Evolutionary conservation across 2,888 invertebrate species (phyloP).

Genomic region (Apamea epomidion): DNA sequence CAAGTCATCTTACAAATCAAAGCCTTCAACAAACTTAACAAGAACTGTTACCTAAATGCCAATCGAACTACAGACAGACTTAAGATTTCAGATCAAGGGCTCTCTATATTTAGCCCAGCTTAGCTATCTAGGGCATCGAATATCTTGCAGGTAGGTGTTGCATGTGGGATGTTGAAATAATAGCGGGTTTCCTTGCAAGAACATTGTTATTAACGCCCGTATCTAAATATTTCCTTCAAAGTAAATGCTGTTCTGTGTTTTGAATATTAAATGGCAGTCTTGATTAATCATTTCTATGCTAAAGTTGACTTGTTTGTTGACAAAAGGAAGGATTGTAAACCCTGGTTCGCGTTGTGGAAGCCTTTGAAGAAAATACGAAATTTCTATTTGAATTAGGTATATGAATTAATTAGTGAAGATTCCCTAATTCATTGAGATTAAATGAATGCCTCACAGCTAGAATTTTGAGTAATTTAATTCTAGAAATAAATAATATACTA

Average conservation of each 20-base stretch:
- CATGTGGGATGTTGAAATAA: conserved; percentile 73
- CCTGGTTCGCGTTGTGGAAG: neutral
- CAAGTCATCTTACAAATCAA: neutral
- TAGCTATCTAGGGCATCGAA: conserved; percentile 78
- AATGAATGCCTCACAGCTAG: neutral
- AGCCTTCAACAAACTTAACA: neutral
- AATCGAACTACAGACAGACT: conserved; percentile 39
- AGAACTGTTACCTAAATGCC: conserved; percentile 36
- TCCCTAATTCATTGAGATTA: neutral
- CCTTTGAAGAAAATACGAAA: conserved; percentile 9
- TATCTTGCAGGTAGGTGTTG: conserved; percentile 73
- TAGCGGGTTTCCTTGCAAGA: conserved; percentile 72
- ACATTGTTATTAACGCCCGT: conserved; percentile 31
- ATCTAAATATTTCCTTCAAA: conserved; percentile 4
- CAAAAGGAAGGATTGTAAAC: neutral
- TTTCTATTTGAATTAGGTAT: conserved; percentile 21
- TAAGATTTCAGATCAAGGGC: conserved; percentile 63
- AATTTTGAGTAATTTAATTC: neutral
- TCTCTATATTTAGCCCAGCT: conserved; percentile 74
- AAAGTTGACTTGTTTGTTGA: conserved; percentile 11
- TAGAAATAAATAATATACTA: neutral
- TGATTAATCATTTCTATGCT: conserved; percentile 35
- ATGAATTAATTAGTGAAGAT: neutral
- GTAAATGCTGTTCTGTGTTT: conserved; percentile 31
- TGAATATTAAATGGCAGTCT: conserved; percentile 44